phyloP scores from a whole-genome alignment of 1,140 invertebrate genomes.

The Heliconius congener region DNA sequence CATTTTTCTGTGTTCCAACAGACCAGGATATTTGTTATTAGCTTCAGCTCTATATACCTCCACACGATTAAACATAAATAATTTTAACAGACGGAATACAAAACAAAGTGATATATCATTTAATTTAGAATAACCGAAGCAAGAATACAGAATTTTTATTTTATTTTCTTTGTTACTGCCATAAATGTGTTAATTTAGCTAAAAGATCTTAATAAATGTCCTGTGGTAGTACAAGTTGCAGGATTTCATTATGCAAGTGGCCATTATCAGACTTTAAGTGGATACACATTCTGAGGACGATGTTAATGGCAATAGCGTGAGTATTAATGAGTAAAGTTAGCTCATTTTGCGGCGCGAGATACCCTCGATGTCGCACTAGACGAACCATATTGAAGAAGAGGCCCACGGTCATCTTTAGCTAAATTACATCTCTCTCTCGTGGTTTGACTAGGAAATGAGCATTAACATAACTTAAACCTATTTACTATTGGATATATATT shows the following conservation, averaged over 20 bases:
- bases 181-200: not conserved
- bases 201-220: conserved; percentile 6
- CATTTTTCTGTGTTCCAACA: too few species aligned
- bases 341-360: conserved; percentile 62
- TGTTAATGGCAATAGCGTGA: conserved; percentile 70
- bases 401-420: not conserved
- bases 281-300: conserved; percentile 55
- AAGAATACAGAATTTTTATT: too few species aligned
- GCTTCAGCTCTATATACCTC: too few species aligned
- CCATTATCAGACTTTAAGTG: conserved; percentile 30
- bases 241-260: conserved; percentile 29
- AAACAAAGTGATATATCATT: too few species aligned
- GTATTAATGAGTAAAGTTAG: conserved; percentile 74
- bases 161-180: not conserved
- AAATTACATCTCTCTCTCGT: conserved; percentile 61
- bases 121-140: too few species aligned
- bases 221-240: conserved; percentile 4
- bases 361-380: conserved; percentile 47
- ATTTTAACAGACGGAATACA: too few species aligned
- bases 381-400: conserved; percentile 28
- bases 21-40: too few species aligned
- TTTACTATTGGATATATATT: too few species aligned
- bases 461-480: not conserved
- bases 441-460: conserved; percentile 39
- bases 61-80: too few species aligned